These are phyloP conservation scores for Podilymbus podiceps DNA, from an alignment of 2,113 vertebrate genomes.

Conservation along the genomic window DNA sequence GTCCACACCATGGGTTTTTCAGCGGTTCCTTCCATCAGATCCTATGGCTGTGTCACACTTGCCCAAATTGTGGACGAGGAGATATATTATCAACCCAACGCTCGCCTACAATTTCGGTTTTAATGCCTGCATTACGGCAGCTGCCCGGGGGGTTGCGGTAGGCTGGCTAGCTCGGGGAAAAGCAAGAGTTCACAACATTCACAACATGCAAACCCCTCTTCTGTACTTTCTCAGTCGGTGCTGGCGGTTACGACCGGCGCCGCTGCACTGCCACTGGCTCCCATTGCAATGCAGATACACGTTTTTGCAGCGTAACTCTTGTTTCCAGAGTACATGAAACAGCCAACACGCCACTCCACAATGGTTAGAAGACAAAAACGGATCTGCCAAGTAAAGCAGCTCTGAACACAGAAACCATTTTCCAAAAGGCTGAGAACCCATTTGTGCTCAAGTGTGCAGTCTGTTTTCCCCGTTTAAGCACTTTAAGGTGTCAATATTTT, in stretches of 20 bases:
- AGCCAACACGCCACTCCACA: neutral
- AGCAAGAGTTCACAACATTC: neutral
- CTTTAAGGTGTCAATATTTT: neutral
- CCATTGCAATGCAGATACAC: neutral
- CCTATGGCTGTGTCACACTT: neutral
- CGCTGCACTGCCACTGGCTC: neutral
- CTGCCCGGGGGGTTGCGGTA: rapidly evolving
- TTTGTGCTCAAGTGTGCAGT: rapidly evolving
- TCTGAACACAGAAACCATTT: neutral
- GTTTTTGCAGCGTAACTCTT: neutral
- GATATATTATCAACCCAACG: neutral
- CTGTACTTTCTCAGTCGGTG: neutral
- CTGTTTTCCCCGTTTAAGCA: neutral
- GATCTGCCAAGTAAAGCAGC: neutral
- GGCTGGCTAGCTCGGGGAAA: neutral
- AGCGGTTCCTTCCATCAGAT: neutral
- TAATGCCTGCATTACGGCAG: neutral
- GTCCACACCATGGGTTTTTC: neutral
- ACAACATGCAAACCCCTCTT: neutral
- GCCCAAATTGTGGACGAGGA: neutral
- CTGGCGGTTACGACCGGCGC: neutral
- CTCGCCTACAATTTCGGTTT: neutral
- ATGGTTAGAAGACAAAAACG: neutral
- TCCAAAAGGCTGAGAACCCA: neutral
- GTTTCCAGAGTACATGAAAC: neutral